Conservation (phyloP, 2,797 vertebrate species). For the Pseudochirops cupreus region DNA sequence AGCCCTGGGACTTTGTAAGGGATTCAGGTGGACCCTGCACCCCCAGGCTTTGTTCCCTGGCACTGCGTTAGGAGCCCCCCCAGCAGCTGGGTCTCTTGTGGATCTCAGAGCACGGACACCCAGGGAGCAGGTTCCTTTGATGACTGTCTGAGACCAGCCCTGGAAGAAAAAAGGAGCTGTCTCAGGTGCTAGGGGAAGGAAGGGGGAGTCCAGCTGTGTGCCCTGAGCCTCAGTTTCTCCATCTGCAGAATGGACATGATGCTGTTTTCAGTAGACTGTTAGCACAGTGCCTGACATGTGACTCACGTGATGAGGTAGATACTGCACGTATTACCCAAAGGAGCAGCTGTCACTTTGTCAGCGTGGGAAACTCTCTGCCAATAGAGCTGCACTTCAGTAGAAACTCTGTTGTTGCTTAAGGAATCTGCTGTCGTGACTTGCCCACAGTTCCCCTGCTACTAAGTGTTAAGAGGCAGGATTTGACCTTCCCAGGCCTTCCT, state of each 20-base stretch:
- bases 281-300: too few species aligned
- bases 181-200: background rate
- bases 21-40: background rate
- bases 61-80: too few species aligned
- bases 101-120: background rate
- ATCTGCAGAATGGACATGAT: conserved; percentile 1
- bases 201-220: too few species aligned
- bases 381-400: too few species aligned
- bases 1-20: background rate
- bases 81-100: too few species aligned
- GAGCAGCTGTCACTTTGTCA: background rate
- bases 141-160: background rate
- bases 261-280: background rate
- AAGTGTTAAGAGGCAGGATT: background rate
- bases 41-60: too few species aligned
- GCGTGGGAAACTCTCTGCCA: background rate
- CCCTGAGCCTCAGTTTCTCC: background rate
- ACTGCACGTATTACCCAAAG: background rate
- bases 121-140: background rate
- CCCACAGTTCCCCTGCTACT: background rate
- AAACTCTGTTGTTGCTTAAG: too few species aligned
- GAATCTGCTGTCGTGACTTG: too few species aligned
- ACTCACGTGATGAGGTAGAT: too few species aligned
- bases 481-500: background rate
- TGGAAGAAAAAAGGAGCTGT: background rate